Evolutionary conservation across 2,888 invertebrate genomes (phyloP), one percentile per base, ranked within the genome.

Genomic region (Tromatobia lineatoria): DNA sequence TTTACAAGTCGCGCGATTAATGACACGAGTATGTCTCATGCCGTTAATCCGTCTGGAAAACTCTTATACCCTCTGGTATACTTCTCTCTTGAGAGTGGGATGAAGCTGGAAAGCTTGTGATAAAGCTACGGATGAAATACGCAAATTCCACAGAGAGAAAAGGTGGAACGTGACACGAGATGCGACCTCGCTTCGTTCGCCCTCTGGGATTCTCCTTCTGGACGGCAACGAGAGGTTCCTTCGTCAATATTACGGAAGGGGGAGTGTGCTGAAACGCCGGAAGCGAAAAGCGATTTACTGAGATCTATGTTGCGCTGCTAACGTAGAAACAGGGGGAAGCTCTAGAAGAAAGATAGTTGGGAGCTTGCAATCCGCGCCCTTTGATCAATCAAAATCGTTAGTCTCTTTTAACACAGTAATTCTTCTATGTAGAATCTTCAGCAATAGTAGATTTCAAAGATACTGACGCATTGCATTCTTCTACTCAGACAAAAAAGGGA

Each of bases 301-400:
- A 23, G 6, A 57, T 15, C 18, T 70, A 52, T 64, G 45, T 64
- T 15, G n/a, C 71, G 71, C 76, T 66, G 47, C 25, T 50, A 64
- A 52, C 76, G 45, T 25, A 20, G 54, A 47, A 64, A 54, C 54
- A 78, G 75, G 61, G 84, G 20, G 66, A 80, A 77, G 76, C 74
- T 47, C 0, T n/a, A 42, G n/a, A 8, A 34, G 42, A 59, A n/a
- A n/a, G 61, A 29, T 47, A 18, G 50, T 18, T 29, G 11, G 23
- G 34, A 74, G 34, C 73, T 38, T 8, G n/a, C 25, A 29, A 34
- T 54, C n/a, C 42, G 59, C 52, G 23, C 57, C 64, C 74, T 83
- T 83, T 83, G 79, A 83, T 64, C 82, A 79, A 83, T 83, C 82
- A 83, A 54, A 79, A 57, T 23, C 54, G 79, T 71, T 66, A 66